Evolutionary conservation across 2,888 invertebrate genomes (phyloP).

Genomic region (Mythimna impura): DNA sequence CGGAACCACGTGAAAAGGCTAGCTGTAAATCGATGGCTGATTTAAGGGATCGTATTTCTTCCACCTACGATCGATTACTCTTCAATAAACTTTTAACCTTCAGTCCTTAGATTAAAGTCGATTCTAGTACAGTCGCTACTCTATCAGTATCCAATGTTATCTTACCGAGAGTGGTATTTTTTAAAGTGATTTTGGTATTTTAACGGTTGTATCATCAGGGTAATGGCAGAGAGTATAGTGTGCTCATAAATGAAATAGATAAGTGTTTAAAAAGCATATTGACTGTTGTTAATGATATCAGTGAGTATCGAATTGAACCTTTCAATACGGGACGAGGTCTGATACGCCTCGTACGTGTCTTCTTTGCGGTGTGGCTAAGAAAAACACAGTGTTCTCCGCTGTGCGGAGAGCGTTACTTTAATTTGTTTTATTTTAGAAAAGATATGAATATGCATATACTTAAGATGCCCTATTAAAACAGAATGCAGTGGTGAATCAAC

Average conservation of each 20-base stretch:
- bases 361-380: too few species aligned
- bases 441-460: too few species aligned
- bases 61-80: constrained; percentile 21
- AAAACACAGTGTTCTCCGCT: too few species aligned
- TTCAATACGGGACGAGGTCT: too few species aligned
- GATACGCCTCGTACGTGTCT: too few species aligned
- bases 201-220: constrained; percentile 28
- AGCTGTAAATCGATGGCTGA: constrained; percentile 41
- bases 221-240: not conserved
- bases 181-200: constrained; percentile 42
- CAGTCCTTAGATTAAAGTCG: not conserved
- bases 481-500: too few species aligned
- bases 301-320: not conserved
- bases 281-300: constrained; percentile 3
- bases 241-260: constrained; percentile 19
- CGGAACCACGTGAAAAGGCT: constrained; percentile 9
- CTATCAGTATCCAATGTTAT: constrained; percentile 42
- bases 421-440: too few species aligned
- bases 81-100: constrained; percentile 20
- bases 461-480: too few species aligned
- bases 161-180: constrained; percentile 46
- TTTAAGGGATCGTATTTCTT: constrained; percentile 51
- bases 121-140: constrained; percentile 7
- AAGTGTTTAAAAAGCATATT: constrained; percentile 13
- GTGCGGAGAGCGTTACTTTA: too few species aligned